Conservation (phyloP, 2,113 vertebrate genomes). For the Forbesichthys papilliferus region DNA sequence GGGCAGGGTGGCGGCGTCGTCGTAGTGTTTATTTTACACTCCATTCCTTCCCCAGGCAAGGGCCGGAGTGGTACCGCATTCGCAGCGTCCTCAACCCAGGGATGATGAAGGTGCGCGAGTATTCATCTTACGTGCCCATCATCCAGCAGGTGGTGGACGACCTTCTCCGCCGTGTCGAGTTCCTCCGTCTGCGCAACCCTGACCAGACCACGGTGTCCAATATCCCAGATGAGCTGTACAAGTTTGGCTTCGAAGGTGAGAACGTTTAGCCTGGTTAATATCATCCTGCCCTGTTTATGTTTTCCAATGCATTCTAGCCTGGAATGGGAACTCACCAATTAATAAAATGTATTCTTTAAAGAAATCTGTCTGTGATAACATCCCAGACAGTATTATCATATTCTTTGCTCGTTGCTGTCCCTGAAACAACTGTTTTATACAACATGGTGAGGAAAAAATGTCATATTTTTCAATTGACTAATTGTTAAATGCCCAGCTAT, state of each 20-base stretch:
- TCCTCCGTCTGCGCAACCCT: conserved; percentile 58
- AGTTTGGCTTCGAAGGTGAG: conserved; percentile 81
- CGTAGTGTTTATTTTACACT: neutral
- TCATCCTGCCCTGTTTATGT: no score
- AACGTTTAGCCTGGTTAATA: neutral
- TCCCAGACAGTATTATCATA: no score
- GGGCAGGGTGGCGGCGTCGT: no score
- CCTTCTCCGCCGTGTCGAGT: conserved; percentile 68
- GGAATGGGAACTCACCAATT: no score
- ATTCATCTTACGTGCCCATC: conserved; percentile 48
- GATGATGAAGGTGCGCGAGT: conserved; percentile 73
- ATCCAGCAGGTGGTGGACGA: conserved; percentile 75
- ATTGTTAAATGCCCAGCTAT: no score
- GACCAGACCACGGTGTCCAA: conserved; percentile 63
- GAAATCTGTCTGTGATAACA: no score
- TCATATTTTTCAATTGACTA: no score
- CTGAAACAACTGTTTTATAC: no score
- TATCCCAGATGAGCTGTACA: conserved; percentile 73
- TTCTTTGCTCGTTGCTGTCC: no score
- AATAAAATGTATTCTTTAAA: no score
- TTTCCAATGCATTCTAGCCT: no score
- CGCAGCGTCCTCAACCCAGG: conserved; percentile 75
- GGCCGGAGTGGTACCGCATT: conserved; percentile 71
- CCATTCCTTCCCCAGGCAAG: conserved; percentile 51
- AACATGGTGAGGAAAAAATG: no score